Base-by-base conservation (phyloP, 23 tunicate species). In the Diplosoma virens region DNA sequence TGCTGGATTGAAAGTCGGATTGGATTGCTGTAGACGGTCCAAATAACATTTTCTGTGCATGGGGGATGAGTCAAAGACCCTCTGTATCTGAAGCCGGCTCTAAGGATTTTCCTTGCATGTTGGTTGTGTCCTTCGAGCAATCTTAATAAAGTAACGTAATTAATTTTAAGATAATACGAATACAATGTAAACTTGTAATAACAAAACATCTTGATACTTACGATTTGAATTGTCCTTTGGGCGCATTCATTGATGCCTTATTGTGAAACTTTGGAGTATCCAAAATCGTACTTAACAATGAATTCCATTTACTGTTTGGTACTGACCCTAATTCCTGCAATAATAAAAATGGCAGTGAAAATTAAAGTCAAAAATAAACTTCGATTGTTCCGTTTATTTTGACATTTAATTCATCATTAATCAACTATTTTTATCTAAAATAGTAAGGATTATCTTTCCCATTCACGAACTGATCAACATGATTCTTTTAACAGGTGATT, bases 41-140 rank as follows among this genome's bases (percentile, higher is more conserved):
- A 76, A 4, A 58, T 32, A 48, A 76, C 69, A 30, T 76, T 50
- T 56, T 76, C 81, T 16, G 81, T 76, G 58, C 81, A 76, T 5
- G 81, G 81, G 7, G 81, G 81, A 5, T 56, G 67, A 27, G 81
- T 33, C 9, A 76, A 31, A 14, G 81, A 76, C 14, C 81, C 81
- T 29, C 48, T n/a, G 69, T 76, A 76, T 30, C 81, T 18, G 30
- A 76, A 27, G 16, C 58, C 81, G 3, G 3, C 3, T 32, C 52
- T 69, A 29, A 48, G 58, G 68, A 76, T 46, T 68, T 76, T 56
- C 25, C 48, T 23, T 35, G 53, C 37, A 22, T 21, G 11, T 6
- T 25, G n/a, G n/a, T 27, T 23, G 33, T 47, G n/a, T 7, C 61
- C 78, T 47, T 50, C 33, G 25, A 72, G 78, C 22, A 72, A 50